Evolutionary conservation across 2,888 invertebrate species (phyloP), one percentile per base, ranked within the genome.

Genomic region (Rhamphomyia laevipes): DNA sequence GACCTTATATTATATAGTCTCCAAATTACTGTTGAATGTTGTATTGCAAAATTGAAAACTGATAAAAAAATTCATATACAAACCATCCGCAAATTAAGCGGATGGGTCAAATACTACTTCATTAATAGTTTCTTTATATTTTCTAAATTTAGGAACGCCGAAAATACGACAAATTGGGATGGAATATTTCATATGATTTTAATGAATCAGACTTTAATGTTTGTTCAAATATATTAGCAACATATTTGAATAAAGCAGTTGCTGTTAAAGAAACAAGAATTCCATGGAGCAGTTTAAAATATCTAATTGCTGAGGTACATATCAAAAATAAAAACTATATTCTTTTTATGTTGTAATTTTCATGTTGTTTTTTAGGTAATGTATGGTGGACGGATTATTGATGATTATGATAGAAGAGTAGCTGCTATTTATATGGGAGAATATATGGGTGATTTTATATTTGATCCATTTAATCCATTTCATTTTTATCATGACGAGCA

Each of bases 101-200:
- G n/a, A n/a, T n/a, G n/a, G n/a, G n/a, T n/a, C n/a, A n/a, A n/a
- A n/a, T n/a, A n/a, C n/a, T n/a, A n/a, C n/a, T n/a, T n/a, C n/a
- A n/a, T n/a, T n/a, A n/a, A n/a, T n/a, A n/a, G n/a, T n/a, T n/a
- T n/a, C n/a, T n/a, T n/a, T n/a, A n/a, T n/a, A n/a, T n/a, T n/a
- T n/a, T n/a, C n/a, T n/a, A n/a, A n/a, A n/a, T n/a, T n/a, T 27
- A 87, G 81, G 94, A 94, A 67, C 78, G 94, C 43, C 78, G 91
- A 55, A 92, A 91, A 65, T 94, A 93, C 67, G 91, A 87, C 61
- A 93, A 93, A 72, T 84, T 93, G 49, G 94, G 94, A 1, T 94
- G 93, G 92, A 94, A 94, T 66, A 88, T 93, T 55, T 77, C 80
- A 47, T 94, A 94, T 67, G 93, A 94, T 70, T 94, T 94, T 71